Conservation (phyloP, 2,888 invertebrate genomes). For the Arge pagana region DNA sequence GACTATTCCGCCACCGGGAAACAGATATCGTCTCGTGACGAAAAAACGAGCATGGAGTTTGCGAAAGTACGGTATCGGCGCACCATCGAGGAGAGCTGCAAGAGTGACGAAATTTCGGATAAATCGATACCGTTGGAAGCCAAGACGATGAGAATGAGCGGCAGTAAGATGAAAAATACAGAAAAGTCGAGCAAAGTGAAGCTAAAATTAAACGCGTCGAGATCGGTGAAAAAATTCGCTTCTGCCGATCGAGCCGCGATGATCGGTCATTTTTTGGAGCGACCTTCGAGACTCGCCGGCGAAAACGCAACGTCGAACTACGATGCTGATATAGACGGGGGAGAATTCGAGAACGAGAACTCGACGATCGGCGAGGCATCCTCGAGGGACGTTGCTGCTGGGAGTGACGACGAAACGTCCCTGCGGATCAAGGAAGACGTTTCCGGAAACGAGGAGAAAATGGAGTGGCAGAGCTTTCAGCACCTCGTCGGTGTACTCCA, state of each 20-base stretch:
- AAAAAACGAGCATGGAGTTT: too few species aligned
- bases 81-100: too few species aligned
- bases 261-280: too few species aligned
- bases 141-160: too few species aligned
- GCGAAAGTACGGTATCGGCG: too few species aligned
- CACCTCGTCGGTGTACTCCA: constrained; percentile 36
- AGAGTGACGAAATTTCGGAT: too few species aligned
- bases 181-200: neutral
- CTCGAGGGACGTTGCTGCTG: constrained; percentile 4
- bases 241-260: too few species aligned
- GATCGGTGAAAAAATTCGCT: neutral
- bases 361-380: constrained; percentile 26
- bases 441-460: constrained; percentile 32
- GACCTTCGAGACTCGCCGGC: too few species aligned
- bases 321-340: neutral
- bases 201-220: neutral
- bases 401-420: constrained; percentile 18
- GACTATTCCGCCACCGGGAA: too few species aligned
- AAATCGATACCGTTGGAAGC: too few species aligned
- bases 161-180: neutral
- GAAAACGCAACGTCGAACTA: too few species aligned
- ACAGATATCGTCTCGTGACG: too few species aligned
- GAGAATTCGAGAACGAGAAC: neutral
- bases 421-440: constrained; percentile 31
- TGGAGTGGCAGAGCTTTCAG: constrained; percentile 41